A percentile compares a stretch with the other conserved stretches of the same genome.
phyloP scores from a whole-genome alignment of 2,113 vertebrate genomes.

The Dasyurus viverrinus region DNA sequence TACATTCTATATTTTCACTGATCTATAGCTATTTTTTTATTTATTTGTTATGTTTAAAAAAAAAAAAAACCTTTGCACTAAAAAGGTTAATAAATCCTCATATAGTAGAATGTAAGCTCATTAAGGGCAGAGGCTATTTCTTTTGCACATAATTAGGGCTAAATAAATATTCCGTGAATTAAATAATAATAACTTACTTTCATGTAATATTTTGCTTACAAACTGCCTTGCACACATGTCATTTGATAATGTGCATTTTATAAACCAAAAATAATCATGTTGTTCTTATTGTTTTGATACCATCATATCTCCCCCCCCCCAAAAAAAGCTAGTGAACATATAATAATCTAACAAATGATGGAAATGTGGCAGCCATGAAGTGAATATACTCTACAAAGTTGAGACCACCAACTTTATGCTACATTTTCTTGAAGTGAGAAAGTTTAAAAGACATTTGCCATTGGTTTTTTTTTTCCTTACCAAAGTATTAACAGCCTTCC shows the following conservation, averaged over 20 bases:
- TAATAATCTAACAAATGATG: slow-evolving; percentile 62
- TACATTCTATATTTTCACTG: not conserved
- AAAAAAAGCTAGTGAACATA: slow-evolving; percentile 59
- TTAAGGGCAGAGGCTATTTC: not conserved
- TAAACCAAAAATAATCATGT: not conserved
- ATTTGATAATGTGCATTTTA: not conserved
- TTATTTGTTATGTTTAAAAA: not conserved
- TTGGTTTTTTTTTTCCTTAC: slow-evolving; percentile 76
- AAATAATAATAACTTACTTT: not conserved
- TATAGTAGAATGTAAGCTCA: not conserved
- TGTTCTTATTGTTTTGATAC: not conserved
- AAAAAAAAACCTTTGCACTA: not conserved
- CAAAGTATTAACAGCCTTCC: slow-evolving; percentile 93
- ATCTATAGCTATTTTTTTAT: not conserved
- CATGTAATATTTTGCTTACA: not conserved
- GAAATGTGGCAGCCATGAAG: slow-evolving; percentile 34
- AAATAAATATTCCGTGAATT: not conserved
- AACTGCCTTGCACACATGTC: not conserved
- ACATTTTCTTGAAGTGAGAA: slow-evolving; percentile 4
- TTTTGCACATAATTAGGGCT: not conserved
- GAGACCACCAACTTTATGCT: slow-evolving; percentile 8
- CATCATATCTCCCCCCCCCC: slow-evolving; percentile 44
- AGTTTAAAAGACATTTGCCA: not conserved
- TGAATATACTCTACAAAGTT: slow-evolving; percentile 23
- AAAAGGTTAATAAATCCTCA: not conserved